phyloP scores from a whole-genome alignment of 2,888 invertebrate species.

The Argyresthia albistria region DNA sequence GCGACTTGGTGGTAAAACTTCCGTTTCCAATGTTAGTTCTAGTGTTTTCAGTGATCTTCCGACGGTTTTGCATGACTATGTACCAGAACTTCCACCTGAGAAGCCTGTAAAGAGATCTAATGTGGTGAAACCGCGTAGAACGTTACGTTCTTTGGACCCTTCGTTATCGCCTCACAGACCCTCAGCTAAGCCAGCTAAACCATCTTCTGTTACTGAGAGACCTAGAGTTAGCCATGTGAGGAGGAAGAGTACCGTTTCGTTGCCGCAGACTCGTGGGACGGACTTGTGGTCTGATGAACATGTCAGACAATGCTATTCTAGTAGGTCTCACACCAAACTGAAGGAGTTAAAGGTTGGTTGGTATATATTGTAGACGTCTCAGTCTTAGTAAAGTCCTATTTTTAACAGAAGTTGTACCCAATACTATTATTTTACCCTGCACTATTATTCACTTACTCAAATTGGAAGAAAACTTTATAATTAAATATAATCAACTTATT shows the following conservation, averaged over 20 bases:
- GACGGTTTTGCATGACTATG: constrained; percentile 43
- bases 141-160: constrained; percentile 46
- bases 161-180: neutral
- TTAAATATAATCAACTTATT: no score
- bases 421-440: no score
- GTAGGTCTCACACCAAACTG: constrained; percentile 41
- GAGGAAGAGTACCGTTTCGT: constrained; percentile 27
- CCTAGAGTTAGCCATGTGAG: constrained; percentile 9
- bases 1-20: constrained; percentile 47
- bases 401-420: no score
- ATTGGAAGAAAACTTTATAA: no score
- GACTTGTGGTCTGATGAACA: constrained; percentile 34
- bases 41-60: constrained; percentile 47
- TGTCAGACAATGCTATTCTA: constrained; percentile 36
- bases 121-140: constrained; percentile 47
- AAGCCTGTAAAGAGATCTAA: constrained; percentile 24
- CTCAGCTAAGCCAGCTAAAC: neutral
- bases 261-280: constrained; percentile 26
- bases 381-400: no score
- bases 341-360: constrained; percentile 44
- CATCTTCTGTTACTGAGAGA: neutral
- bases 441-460: no score
- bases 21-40: constrained; percentile 37
- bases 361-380: no score
- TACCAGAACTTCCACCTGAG: constrained; percentile 22